phyloP scores from a whole-genome alignment of 2,888 invertebrate genomes.

The Drosophila greeni region DNA sequence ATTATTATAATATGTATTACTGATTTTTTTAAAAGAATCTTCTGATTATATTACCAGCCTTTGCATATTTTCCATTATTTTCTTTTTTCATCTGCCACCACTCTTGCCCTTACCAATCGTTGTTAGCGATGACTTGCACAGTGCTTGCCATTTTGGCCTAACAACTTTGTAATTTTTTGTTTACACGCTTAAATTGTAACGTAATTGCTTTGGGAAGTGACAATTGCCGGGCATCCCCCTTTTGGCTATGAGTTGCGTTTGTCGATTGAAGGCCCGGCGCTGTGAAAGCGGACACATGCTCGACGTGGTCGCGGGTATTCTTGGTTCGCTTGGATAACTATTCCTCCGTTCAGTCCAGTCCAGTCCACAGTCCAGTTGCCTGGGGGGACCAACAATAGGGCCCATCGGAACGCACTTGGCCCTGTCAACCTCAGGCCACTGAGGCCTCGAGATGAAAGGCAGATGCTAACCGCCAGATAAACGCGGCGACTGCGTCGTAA shows the following conservation, averaged over 20 bases:
- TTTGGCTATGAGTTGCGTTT: slow-evolving; percentile 24
- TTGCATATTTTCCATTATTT: background rate
- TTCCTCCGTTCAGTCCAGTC: background rate
- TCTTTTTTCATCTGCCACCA: slow-evolving; percentile 7
- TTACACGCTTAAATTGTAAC: slow-evolving; percentile 72
- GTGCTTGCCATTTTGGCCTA: slow-evolving; percentile 63
- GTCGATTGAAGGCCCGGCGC: slow-evolving; percentile 54
- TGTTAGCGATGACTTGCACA: slow-evolving; percentile 60
- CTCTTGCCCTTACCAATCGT: slow-evolving; percentile 11
- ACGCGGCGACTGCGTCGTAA: slow-evolving; percentile 66
- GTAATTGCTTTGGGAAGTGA: slow-evolving; percentile 75
- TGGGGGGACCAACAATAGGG: slow-evolving; percentile 28
- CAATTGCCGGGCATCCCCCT: slow-evolving; percentile 52
- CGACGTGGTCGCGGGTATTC: slow-evolving; percentile 5
- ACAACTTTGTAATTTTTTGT: slow-evolving; percentile 75
- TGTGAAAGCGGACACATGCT: slow-evolving; percentile 69
- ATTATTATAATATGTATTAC: background rate
- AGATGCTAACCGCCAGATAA: slow-evolving; percentile 73
- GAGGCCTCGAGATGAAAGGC: slow-evolving; percentile 56
- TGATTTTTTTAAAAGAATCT: background rate
- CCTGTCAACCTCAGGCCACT: slow-evolving; percentile 58
- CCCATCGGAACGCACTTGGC: slow-evolving; percentile 53
- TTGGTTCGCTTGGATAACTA: slow-evolving; percentile 7
- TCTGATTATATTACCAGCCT: background rate
- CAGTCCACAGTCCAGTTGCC: slow-evolving; percentile 10